Evolutionary conservation across 2,888 invertebrate genomes (phyloP).

Genomic region (Anthrax anthrax): DNA sequence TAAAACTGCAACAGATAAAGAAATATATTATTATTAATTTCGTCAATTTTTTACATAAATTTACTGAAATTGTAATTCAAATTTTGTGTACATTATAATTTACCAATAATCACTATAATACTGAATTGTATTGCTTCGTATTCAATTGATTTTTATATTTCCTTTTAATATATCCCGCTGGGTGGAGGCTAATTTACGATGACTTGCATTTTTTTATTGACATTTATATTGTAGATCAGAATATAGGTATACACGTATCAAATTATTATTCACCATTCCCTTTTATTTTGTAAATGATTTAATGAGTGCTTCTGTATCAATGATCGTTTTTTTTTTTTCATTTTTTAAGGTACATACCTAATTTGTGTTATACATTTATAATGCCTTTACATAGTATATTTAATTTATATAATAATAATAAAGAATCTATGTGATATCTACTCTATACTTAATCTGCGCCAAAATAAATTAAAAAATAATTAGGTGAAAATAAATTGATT

Average conservation of each 20-base stretch:
- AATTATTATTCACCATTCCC: no score
- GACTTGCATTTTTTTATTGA: slow-evolving; percentile 5
- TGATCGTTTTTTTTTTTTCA: background rate
- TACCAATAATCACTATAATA: no score
- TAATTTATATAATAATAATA: no score
- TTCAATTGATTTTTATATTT: no score
- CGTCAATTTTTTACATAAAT: no score
- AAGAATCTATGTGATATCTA: no score
- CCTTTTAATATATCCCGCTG: background rate
- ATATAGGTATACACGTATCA: no score
- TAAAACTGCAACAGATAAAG: no score
- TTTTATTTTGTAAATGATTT: background rate
- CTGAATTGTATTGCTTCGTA: no score
- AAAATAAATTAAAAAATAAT: slow-evolving; percentile 9
- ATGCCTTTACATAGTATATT: background rate
- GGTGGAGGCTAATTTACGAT: slow-evolving; percentile 5
- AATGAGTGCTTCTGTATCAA: background rate
- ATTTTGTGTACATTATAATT: no score
- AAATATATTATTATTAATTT: no score
- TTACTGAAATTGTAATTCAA: no score
- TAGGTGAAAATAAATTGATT: slow-evolving; percentile 5
- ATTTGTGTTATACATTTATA: background rate
- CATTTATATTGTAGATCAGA: background rate
- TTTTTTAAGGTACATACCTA: background rate
- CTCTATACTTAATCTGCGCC: slow-evolving; percentile 3